Evolutionary conservation across 2,888 invertebrate genomes (phyloP), one percentile per base, ranked within the genome.

Genomic region (Chrysodeixis includens): DNA sequence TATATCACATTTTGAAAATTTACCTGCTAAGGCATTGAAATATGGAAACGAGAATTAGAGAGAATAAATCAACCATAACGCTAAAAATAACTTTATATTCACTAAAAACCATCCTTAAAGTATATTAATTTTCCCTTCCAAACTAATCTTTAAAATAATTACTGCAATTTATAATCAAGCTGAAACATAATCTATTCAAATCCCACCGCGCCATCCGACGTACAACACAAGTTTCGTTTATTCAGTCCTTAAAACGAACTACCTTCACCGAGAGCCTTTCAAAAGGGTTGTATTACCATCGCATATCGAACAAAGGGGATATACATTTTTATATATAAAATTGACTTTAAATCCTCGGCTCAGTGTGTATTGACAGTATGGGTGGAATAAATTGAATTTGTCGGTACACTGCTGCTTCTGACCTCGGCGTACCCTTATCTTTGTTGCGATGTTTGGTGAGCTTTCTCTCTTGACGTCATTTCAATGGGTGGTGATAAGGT

Each of bases 271-370:
- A 70, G 49, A 69, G 30, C 53, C 52, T 54, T 54, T 44, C 18
- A 74, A 78, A 78, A 70, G 76, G 73, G 70, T 60, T 53, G 44
- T 61, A 55, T 66, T 57, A 35, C 61, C 51, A 60, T 65, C 65
- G 62, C 51, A 56, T 16, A 51, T 20, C 56, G 61, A 73, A 79
- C 76, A 79, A 75, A 81, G 32, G 49, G n/a, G 18, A 52, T 64
- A 79, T 71, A 78, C 32, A 74, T 77, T 81, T 76, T 82, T 82
- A 82, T 83, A 83, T 83, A 86, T 66, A 82, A 88, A 90, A 90
- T 90, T 90, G 87, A 81, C 83, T 88, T 81, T 81, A 88, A 90
- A 91, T 90, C 90, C 86, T 74, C 63, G 78, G 86, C 85, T 89
- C 87, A 81, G 73, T 76, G 71, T 76, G 78, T 81, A 82, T 83